Evolutionary conservation across 2,113 vertebrate genomes (phyloP), one percentile per base, ranked within the genome.

Genomic region (Irena cyanogastra): DNA sequence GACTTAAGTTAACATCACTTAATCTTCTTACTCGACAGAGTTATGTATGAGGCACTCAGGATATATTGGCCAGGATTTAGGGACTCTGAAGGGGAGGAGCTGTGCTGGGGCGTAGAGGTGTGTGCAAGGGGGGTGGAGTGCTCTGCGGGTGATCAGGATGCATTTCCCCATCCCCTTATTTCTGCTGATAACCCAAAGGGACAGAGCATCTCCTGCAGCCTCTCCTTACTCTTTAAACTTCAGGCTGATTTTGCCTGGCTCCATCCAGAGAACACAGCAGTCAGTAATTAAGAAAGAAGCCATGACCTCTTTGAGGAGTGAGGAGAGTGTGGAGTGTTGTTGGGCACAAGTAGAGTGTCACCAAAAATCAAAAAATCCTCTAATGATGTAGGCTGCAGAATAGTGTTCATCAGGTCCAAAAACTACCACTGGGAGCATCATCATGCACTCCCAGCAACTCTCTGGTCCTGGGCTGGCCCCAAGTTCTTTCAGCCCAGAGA

Each of bases 261-360:
- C 83, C 45, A 52, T 75, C n/a, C 22, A 89, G 79, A 87, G 89
- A 77, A 60, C n/a, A 94, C 56, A 49, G 33, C 95, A 93, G 88
- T 70, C 94, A 96, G 79, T 97, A 96, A 97, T 95, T 90, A 87
- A 93, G 85, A 87, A 91, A 76, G 65, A 33, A n/a, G 49, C 60
- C 9, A 2, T 71, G 59, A 53, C 49, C 60, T 95, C 89, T 96
- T 89, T 8, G 35, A 82, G 93, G 92, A 85, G 77, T 53, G 56
- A 92, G 52, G 63, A 95, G 70, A 79, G 61, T 1, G 1, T 56
- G 50, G 37, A 31, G 57, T 35, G 5, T 81, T 50, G 45, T 37
- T 75, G 50, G 80, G 57, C 68, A 30, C 31, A 16, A 52, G 61
- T 72, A 78, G 68, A 94, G 64, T 33, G 69, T 70, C 79, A n/a